phyloP scores from a whole-genome alignment of 2,113 vertebrate genomes.

The Mus spicilegus region DNA sequence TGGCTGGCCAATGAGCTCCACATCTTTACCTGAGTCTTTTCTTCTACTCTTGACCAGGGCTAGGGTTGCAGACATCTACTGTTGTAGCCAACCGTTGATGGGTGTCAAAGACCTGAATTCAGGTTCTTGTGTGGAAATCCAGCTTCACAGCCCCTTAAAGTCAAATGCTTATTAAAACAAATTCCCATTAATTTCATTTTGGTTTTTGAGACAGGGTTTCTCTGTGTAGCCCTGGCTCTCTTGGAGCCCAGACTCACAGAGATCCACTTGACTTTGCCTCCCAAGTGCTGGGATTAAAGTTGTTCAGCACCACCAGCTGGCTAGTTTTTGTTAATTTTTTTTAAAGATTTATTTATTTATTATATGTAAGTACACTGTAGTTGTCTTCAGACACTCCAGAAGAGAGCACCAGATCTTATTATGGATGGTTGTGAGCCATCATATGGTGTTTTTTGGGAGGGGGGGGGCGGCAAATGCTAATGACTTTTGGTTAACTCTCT shows the following conservation, averaged over 20 bases:
- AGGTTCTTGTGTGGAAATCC: background rate
- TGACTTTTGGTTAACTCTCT: too few species aligned
- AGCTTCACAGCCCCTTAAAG: background rate
- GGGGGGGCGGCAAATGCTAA: too few species aligned
- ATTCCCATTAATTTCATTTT: background rate
- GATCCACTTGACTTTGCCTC: background rate
- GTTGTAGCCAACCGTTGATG: background rate
- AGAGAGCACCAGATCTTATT: too few species aligned
- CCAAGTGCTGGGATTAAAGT: background rate
- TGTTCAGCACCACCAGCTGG: background rate
- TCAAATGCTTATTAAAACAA: background rate
- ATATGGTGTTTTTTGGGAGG: too few species aligned
- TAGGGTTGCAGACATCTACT: background rate
- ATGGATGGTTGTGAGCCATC: too few species aligned
- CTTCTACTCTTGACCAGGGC: too few species aligned
- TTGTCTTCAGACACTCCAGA: too few species aligned
- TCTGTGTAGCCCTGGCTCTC: background rate
- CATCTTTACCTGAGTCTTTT: background rate
- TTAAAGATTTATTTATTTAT: too few species aligned
- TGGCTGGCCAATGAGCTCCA: background rate
- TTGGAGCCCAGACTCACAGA: background rate
- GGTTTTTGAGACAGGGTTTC: background rate
- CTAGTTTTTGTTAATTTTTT: background rate
- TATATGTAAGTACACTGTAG: too few species aligned
- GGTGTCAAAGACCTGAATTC: background rate